These are phyloP conservation scores for Lutraria rhynchaena DNA, from an alignment of 1,140 invertebrate species.

Conservation along the genomic window DNA sequence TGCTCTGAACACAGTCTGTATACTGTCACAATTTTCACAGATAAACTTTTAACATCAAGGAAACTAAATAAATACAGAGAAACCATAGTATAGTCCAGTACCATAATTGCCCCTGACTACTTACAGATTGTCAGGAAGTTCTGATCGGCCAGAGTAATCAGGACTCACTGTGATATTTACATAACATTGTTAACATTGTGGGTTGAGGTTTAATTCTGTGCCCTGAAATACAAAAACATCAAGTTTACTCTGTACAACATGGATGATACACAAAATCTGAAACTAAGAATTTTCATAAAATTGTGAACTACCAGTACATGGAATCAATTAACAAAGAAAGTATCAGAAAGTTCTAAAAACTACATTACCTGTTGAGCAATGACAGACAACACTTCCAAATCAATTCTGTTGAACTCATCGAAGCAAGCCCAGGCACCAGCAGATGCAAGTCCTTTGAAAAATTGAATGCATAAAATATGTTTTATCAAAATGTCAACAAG, in stretches of 20 bases:
- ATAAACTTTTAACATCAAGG: conserved; percentile 80
- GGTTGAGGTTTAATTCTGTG: conserved; percentile 81
- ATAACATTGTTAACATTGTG: conserved; percentile 82
- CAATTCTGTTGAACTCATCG: no score
- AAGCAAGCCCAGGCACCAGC: no score
- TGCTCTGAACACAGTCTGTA: conserved; percentile 83
- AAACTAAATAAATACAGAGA: conserved; percentile 83
- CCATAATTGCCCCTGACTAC: conserved; percentile 82
- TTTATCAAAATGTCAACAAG: no score
- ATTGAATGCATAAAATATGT: no score
- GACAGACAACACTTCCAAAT: no score
- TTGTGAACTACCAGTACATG: no score
- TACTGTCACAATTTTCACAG: conserved; percentile 83
- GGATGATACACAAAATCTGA: conserved; percentile 85
- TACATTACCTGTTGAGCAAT: no score
- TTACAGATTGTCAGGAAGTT: conserved; percentile 83
- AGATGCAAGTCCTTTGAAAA: no score
- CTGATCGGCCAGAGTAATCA: conserved; percentile 83
- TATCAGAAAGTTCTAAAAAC: no score
- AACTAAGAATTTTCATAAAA: no score
- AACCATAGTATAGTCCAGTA: conserved; percentile 83
- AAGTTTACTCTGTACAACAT: conserved; percentile 80
- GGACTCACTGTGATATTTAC: conserved; percentile 84
- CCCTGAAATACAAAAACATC: conserved; percentile 82
- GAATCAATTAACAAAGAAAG: no score